These are phyloP conservation scores for Eubucco bourcierii DNA, from an alignment of 2,113 vertebrate genomes.

Conservation along the genomic window DNA sequence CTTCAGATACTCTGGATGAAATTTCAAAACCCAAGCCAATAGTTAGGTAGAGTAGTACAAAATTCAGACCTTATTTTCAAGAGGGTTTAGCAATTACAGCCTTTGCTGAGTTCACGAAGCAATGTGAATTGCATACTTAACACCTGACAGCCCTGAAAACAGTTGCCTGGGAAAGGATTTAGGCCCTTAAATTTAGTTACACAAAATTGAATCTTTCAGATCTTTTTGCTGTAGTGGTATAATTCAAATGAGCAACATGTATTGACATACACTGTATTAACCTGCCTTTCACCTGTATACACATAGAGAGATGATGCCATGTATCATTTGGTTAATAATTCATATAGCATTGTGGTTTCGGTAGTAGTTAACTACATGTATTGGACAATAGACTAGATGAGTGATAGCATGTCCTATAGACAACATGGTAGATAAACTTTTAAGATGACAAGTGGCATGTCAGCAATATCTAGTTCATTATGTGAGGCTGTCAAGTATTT, in stretches of 20 bases:
- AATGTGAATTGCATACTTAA: not conserved
- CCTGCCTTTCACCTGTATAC: conserved; percentile 6
- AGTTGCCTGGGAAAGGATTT: not conserved
- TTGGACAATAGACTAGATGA: conserved; percentile 21
- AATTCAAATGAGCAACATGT: conserved; percentile 29
- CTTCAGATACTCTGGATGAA: not conserved
- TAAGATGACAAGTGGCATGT: not conserved
- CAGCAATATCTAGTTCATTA: not conserved
- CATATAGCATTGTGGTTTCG: conserved; percentile 3
- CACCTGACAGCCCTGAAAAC: not conserved
- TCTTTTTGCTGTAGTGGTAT: not conserved
- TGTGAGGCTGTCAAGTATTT: not conserved
- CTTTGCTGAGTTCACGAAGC: not conserved
- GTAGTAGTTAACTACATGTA: conserved; percentile 1
- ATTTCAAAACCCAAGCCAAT: not conserved
- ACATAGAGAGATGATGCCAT: not conserved
- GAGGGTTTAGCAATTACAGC: not conserved
- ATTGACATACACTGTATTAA: conserved; percentile 27
- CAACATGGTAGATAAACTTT: not conserved
- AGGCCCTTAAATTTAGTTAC: not conserved
- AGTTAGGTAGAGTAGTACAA: not conserved
- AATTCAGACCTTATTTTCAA: not conserved
- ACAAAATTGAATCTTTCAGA: not conserved
- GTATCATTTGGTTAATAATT: conserved; percentile 51
- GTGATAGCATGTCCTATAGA: not conserved